Base-by-base conservation (phyloP, 1,140 invertebrate genomes). In the Macrosteles quadrilineatus region DNA sequence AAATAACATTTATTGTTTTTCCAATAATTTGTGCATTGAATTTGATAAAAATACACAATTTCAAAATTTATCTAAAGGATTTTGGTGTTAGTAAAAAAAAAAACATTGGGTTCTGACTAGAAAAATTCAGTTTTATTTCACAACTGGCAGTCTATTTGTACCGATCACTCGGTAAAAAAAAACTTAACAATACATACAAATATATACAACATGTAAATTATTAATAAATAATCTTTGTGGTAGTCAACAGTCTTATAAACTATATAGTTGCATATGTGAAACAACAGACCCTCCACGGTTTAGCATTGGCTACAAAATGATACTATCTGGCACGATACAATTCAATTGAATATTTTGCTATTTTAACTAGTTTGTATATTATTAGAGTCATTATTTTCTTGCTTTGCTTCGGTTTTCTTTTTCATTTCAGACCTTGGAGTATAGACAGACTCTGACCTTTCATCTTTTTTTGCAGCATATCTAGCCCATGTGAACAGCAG, bases 401-500 rank as follows among this genome's bases (percentile, higher is more conserved):
- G 77, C 66, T 82, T 78, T 50, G 79, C 73, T 57, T 82, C 77
- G 19, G 67, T 73, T 55, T 79, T 67, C 73, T 83, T 81, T 64
- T 64, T 43, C 17, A n/a, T 6, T 27, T 64, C 36, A 2, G 62
- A 66, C 36, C 31, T 79, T 31, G 86, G 83, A 69, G 87, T 85
- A 78, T 91, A 91, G 73, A 90, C 87, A 64, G 85, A 87, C 77
- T 91, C 89, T 72, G 85, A 83, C 67, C 83, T 81, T 72, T 88
- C 85, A 75, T 90, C 89, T 72, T 84, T 82, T 79, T 87, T 87
- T 0, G 87, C 85, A 31, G 87, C 86, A 72, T 86, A 87, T 73
- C 90, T 82, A 6, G 90, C 90, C 45, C 86, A 82, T 14, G 88
- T 90, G 70, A 92, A 85, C 3, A 92, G 80, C 76, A 88, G 90